A percentile compares a stretch with the other conserved stretches of the same genome.
Conservation (phyloP, 2,888 invertebrate genomes). For the Acanthacorydalis orientalis region DNA sequence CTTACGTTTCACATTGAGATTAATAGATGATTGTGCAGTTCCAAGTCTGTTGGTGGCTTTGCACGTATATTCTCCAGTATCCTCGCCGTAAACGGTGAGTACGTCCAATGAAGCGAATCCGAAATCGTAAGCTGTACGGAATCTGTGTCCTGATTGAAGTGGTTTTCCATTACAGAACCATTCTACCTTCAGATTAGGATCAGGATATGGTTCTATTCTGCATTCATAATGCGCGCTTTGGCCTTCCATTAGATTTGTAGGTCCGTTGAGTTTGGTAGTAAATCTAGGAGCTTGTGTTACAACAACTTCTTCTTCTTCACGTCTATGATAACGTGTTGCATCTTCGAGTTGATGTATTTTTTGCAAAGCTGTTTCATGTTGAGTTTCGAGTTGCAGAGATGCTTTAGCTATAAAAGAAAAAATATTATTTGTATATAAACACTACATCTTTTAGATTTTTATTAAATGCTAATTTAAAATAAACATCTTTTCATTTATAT, state of each 20-base stretch:
- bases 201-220: slow-evolving; percentile 83
- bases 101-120: slow-evolving; percentile 95
- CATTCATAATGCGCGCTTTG: slow-evolving; percentile 89
- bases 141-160: slow-evolving; percentile 73
- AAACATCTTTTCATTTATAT: background rate
- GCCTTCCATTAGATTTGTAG: slow-evolving; percentile 67
- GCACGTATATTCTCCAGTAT: slow-evolving; percentile 84
- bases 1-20: slow-evolving; percentile 65
- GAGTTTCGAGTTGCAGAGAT: slow-evolving; percentile 71
- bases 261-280: slow-evolving; percentile 71
- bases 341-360: slow-evolving; percentile 80
- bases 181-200: slow-evolving; percentile 74
- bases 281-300: slow-evolving; percentile 75
- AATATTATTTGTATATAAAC: background rate
- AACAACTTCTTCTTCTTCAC: slow-evolving; percentile 63
- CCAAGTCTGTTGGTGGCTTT: slow-evolving; percentile 74
- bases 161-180: slow-evolving; percentile 91
- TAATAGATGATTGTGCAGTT: slow-evolving; percentile 65
- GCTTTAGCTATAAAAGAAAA: slow-evolving; percentile 51
- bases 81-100: slow-evolving; percentile 82
- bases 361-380: slow-evolving; percentile 75
- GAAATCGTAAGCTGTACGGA: slow-evolving; percentile 88
- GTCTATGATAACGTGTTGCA: slow-evolving; percentile 56
- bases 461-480: background rate
- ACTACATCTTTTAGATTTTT: background rate